Evolutionary conservation across 2,797 vertebrate species (phyloP).

Genomic region (Propithecus deckenii): DNA sequence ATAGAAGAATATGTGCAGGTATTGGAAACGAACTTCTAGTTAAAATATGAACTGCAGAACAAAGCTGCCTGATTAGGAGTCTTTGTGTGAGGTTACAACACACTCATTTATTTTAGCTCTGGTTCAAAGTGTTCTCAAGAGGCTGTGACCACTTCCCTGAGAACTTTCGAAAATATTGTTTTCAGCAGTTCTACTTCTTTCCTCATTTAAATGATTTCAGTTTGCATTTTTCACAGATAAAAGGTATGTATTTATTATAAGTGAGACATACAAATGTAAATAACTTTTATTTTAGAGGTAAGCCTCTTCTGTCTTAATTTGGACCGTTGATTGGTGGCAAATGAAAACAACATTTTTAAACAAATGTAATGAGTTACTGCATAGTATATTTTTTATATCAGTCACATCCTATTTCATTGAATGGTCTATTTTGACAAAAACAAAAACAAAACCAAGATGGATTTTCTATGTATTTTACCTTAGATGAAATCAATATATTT

Average conservation of each 20-base stretch:
- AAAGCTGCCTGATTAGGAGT: conserved; percentile 70
- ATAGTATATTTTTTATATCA: background rate
- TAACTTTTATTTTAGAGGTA: background rate
- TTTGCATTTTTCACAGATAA: background rate
- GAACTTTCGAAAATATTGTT: conserved; percentile 57
- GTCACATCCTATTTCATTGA: background rate
- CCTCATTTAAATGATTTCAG: background rate
- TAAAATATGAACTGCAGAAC: conserved; percentile 46
- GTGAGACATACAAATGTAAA: background rate
- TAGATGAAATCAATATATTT: background rate
- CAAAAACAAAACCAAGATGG: background rate
- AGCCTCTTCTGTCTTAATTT: background rate
- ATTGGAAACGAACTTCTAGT: background rate
- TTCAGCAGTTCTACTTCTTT: background rate
- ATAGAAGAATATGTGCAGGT: conserved; percentile 57
- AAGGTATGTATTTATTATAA: background rate
- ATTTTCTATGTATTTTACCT: background rate
- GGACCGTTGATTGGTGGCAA: background rate
- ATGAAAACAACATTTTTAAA: background rate
- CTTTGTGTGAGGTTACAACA: background rate
- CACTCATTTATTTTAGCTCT: background rate
- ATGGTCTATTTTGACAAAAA: background rate
- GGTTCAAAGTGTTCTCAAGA: conserved; percentile 43
- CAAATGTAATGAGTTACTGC: background rate
- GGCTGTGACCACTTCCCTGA: conserved; percentile 51